phyloP scores from a whole-genome alignment of 2,113 vertebrate species.

The Hyla sarda region DNA sequence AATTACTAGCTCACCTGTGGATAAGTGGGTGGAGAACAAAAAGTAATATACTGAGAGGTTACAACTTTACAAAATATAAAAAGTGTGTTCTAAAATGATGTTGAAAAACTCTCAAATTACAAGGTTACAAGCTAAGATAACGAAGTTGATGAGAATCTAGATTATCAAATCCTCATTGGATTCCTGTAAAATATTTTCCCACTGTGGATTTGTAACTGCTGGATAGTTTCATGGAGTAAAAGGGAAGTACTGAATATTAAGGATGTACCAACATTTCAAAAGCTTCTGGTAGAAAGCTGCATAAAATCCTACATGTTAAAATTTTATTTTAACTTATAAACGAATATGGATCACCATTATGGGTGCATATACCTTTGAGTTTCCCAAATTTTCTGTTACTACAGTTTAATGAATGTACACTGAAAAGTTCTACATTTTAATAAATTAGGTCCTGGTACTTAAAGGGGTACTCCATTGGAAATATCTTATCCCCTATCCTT shows the following conservation, averaged over 20 bases:
- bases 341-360: too few relatives aligned
- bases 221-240: background rate
- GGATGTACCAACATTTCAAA: too few relatives aligned
- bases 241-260: background rate
- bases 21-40: slow-evolving; percentile 11
- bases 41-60: slow-evolving; percentile 40
- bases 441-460: too few relatives aligned
- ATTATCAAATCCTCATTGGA: slow-evolving; percentile 10
- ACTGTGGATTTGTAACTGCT: background rate
- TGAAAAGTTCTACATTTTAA: too few relatives aligned
- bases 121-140: slow-evolving; percentile 44
- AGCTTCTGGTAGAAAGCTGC: too few relatives aligned
- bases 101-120: slow-evolving; percentile 23
- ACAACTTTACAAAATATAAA: slow-evolving; percentile 33
- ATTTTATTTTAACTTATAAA: too few relatives aligned
- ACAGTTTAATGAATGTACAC: too few relatives aligned
- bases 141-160: background rate
- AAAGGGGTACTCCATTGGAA: too few relatives aligned
- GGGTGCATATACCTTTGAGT: too few relatives aligned
- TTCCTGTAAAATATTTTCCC: background rate
- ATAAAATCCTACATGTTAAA: too few relatives aligned
- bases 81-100: slow-evolving; percentile 39
- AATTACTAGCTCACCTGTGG: slow-evolving; percentile 47
- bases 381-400: too few relatives aligned
- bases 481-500: too few relatives aligned